Evolutionary conservation across 2,888 invertebrate genomes (phyloP), one percentile per base, ranked within the genome.

Genomic region (Clanis bilineata): DNA sequence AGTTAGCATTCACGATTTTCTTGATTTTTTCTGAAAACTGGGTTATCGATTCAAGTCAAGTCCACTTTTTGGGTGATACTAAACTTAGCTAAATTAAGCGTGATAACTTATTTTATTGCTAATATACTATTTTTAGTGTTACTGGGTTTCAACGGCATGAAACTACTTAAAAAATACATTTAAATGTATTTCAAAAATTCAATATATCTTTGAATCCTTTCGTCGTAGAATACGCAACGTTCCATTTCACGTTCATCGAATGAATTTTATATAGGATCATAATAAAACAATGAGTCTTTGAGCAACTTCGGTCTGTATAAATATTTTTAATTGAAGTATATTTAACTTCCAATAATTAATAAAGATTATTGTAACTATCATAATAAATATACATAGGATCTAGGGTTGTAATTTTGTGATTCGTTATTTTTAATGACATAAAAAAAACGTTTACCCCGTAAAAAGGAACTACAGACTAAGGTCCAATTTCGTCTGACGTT

Each of bases 41-140:
- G 80, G 85, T 83, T 89, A 90, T 91, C 79, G 90, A 90, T 90
- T 90, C 10, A 28, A 21, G 25, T 25, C 3, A 32, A 54, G 85
- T 86, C 84, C 85, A 85, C 77, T 69, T 70, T 75, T 69, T 72
- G 66, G 71, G 62, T 66, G 67, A 55, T 57, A 36, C 57, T 39
- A 23, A 28, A 28, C 44, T 23, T 54, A 43, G 15, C 10, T 25
- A 12, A 4, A 41, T 15, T 18, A 22, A 39, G 3, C 23, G 3
- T 12, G 9, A 23, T 39, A 41, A 56, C 22, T 9, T 1, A 15
- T 18, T n/a, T 22, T 12, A 23, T n/a, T 0, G 6, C 3, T 56
- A 25, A 1, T 32, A 18, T 4, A 32, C 15, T 32, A 51, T 51
- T 0, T 9, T 32, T 10, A 36, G 25, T 23, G 22, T 47, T 23